Base-by-base conservation (phyloP, 2,888 invertebrate genomes). In the Mellilla xanthometata region DNA sequence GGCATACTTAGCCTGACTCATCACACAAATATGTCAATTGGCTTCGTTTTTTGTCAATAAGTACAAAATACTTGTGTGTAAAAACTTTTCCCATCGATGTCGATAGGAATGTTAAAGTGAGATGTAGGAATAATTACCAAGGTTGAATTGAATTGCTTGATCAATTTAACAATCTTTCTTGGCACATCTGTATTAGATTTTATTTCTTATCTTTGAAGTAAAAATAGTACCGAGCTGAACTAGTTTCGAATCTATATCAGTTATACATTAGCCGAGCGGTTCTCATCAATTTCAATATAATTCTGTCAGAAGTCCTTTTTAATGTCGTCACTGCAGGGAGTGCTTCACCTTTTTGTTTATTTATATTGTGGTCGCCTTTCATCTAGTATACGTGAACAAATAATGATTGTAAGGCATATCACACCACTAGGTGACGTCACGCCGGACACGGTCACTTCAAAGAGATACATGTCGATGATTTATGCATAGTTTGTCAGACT, bases 361-460 rank as follows among this genome's bases (percentile, higher is more conserved):
- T 87, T 87, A 81, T 87, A 76, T 78, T 83, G 72, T 81, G 77
- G 72, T 67, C 73, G 77, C 82, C 86, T 87, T 88, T 87, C 87
- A 88, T 88, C 87, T 83, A 80, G 60, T 76, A 75, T 81, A 83
- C 82, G 85, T 87, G 86, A 83, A 81, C 75, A 82, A 88, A 87
- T 87, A 84, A 86, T 80, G 79, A 84, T 82, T 85, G 85, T 81
- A 83, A 66, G 77, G 81, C 84, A 81, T 82, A 82, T 80, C 75
- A 76, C 70, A 59, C 66, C 70, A 63, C 64, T 49, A 54, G 57
- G 64, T 70, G 86, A 85, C 88, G 85, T 85, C 85, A 84, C 65
- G 58, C 75, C 80, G 81, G 84, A 86, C 83, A 81, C 78, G 81
- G 73, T 56, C 72, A 88, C 85, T 81, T 88, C 88, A 88, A 88